These are phyloP conservation scores for Aleiodes testaceus DNA, from an alignment of 2,888 invertebrate genomes.

Conservation along the genomic window DNA sequence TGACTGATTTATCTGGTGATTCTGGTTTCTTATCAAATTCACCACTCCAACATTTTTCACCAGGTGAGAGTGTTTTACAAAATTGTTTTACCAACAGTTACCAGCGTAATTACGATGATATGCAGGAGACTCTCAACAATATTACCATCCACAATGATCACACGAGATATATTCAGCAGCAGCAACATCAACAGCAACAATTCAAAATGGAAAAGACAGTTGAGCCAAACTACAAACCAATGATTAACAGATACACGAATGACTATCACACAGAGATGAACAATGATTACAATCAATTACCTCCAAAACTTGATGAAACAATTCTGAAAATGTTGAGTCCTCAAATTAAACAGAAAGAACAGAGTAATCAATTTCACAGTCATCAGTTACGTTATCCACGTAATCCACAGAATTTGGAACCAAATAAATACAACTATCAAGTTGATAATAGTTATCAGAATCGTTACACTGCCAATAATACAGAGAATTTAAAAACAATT, in stretches of 20 bases:
- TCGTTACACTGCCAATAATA: conserved; percentile 63
- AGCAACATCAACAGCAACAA: conserved; percentile 53
- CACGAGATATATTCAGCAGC: conserved; percentile 49
- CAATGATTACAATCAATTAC: conserved; percentile 57
- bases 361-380: conserved; percentile 46
- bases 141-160: conserved; percentile 60
- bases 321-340: conserved; percentile 63
- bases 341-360: conserved; percentile 56
- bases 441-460: conserved; percentile 58
- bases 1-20: conserved; percentile 67
- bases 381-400: conserved; percentile 50
- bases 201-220: conserved; percentile 63
- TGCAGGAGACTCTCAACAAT: conserved; percentile 56
- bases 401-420: conserved; percentile 51
- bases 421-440: conserved; percentile 65
- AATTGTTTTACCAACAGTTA: conserved; percentile 62
- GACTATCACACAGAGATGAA: conserved; percentile 59
- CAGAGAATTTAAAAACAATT: conserved; percentile 61
- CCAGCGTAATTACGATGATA: conserved; percentile 62
- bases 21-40: conserved; percentile 68
- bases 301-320: conserved; percentile 62
- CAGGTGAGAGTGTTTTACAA: conserved; percentile 63
- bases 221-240: conserved; percentile 64
- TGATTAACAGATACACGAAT: conserved; percentile 60
- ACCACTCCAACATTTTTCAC: conserved; percentile 67